Conservation (phyloP, 1,140 invertebrate species). For the Frieseomelitta varia region DNA sequence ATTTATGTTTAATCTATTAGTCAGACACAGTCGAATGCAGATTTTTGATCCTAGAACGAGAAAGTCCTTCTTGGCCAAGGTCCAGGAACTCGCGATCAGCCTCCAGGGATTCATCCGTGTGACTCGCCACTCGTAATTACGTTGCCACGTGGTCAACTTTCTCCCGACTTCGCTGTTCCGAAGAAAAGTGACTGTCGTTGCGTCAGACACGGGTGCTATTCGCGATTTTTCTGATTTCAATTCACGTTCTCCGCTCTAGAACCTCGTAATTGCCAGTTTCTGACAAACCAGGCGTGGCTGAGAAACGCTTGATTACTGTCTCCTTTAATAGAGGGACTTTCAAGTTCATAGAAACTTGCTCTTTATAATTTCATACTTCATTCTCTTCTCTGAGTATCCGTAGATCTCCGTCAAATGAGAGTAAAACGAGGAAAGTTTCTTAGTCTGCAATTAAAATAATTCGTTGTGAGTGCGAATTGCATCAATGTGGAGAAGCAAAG, state of each 20-base stretch:
- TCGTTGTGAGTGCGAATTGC: too few relatives aligned
- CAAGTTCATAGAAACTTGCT: neutral
- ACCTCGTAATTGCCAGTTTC: neutral
- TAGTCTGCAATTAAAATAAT: neutral
- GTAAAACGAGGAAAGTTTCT: neutral
- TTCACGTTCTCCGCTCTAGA: neutral
- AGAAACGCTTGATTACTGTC: neutral
- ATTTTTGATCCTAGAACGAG: neutral
- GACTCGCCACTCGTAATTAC: slow-evolving; percentile 72
- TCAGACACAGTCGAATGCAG: too few relatives aligned
- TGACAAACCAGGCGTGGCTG: neutral
- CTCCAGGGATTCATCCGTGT: neutral
- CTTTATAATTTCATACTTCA: neutral
- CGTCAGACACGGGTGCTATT: slow-evolving; percentile 45
- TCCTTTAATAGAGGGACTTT: neutral
- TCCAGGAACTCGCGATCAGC: slow-evolving; percentile 19
- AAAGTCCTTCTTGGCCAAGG: neutral
- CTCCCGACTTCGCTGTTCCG: slow-evolving; percentile 57
- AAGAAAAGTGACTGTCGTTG: slow-evolving; percentile 61
- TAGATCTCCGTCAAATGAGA: neutral
- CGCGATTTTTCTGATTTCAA: slow-evolving; percentile 9
- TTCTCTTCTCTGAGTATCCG: too few relatives aligned
- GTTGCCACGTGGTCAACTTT: slow-evolving; percentile 73
- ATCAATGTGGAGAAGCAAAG: too few relatives aligned
- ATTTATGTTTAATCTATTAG: too few relatives aligned